Base-by-base conservation (phyloP, 2,888 invertebrate species). In the Mimas tiliae region DNA sequence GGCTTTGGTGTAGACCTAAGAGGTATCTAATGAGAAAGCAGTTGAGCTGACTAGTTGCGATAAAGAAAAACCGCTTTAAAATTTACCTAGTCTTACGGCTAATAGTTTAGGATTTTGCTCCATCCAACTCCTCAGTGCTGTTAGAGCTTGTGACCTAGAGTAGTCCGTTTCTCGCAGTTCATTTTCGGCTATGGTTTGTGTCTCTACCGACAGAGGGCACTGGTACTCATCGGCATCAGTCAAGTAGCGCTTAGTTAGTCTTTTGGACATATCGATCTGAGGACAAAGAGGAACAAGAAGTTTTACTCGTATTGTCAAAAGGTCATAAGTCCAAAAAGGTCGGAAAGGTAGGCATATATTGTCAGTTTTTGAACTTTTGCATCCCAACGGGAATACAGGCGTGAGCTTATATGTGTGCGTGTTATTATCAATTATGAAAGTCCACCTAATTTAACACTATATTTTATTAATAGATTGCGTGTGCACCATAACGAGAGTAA, bases 91-190 rank as follows among this genome's bases (percentile, higher is more conserved):
- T 76, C 97, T 94, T 71, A 95, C 94, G 72, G 95, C 95, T 76
- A 94, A 89, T 69, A 97, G 96, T 76, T 95, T 95, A 0, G 96
- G 95, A 80, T 96, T 96, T 80, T 96, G 94, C 71, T 94, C 94
- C 76, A 96, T 94, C 96, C 96, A 97, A 76, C 94, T 95, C 62
- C 96, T 91, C 74, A 96, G 87, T 14, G 96, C 94, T 12, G 94
- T 91, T 62, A 97, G 87, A 0, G 96, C 96, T 77, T 96, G 95
- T 3, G 94, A 91, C 67, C 96, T 93, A 7, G 94, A 89, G 69
- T 93, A 94, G 16, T 95, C 94, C n/a, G 96, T 96, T 82, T 97
- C 97, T 34, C 96, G 86, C 14, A 97, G 93, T 81, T 97, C 95
- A 58, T 94, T 94, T 75, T 95, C 94, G 0, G 96, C 96, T 6